A percentile compares a stretch with the other conserved stretches of the same genome.
Conservation (phyloP, 1,140 invertebrate species). For the Alviniconcha marisindica region DNA sequence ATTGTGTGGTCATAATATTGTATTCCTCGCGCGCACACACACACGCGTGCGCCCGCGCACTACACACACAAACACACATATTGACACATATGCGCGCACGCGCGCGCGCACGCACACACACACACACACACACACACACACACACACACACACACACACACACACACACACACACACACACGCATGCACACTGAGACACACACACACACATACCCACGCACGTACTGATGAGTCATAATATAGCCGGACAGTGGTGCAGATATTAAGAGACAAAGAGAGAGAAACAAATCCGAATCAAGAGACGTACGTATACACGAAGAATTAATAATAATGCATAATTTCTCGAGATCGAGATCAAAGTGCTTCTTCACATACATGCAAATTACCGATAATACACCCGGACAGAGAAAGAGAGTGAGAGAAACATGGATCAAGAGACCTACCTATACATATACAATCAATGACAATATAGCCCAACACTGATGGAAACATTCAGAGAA, state of each 20-base stretch:
- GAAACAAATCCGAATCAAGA: not conserved
- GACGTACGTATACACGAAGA: not conserved
- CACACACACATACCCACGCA: constrained; percentile 15
- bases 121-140: not conserved
- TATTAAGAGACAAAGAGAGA: not conserved
- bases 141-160: not conserved
- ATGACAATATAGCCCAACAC: no score
- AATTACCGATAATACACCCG: not conserved
- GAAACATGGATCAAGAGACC: no score
- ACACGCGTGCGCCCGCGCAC: no score
- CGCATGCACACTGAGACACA: constrained; percentile 5
- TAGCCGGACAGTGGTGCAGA: not conserved
- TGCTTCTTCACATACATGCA: not conserved
- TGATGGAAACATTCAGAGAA: not conserved
- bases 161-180: not conserved
- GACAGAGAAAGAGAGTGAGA: no score
- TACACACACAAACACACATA: no score
- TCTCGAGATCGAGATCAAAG: not conserved
- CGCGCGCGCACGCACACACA: no score
- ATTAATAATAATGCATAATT: no score
- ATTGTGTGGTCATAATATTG: no score
- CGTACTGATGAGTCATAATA: not conserved
- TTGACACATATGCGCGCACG: no score
- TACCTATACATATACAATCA: no score
- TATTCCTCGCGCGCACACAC: no score